Evolutionary conservation across 2,113 vertebrate genomes (phyloP), one percentile per base, ranked within the genome.

Genomic region (Coregonus clupeaformis): DNA sequence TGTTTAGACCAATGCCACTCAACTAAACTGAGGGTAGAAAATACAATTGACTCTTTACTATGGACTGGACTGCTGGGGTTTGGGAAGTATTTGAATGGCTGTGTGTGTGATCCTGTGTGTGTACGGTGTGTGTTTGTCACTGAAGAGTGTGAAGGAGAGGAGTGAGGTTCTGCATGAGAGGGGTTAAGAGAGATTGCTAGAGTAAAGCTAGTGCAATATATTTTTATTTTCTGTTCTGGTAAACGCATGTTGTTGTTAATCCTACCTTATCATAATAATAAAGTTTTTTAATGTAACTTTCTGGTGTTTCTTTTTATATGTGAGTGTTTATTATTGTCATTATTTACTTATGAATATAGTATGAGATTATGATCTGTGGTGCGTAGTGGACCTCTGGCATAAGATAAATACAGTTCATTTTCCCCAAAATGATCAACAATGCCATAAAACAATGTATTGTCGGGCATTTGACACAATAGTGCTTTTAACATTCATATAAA

Each of bases 241-340:
- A 30, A 14, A 47, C 4, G 42, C 32, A 42, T 68, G 67, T 49
- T 68, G 67, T 68, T 93, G 89, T 92, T 84, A 83, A 82, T 89
- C 85, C 79, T 91, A 88, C 86, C 85, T 90, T 90, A 88, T 86
- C 79, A 90, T 83, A 86, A 87, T 86, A 89, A 94, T 91, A 93
- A 93, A 91, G 86, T 29, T 90, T 91, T 89, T 87, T 87, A 85
- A 76, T 87, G 83, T 80, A 87, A 42, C 1, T 24, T 29, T 64
- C 18, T 27, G 4, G 18, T 32, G 2, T 11, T 6, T 11, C n/a
- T 69, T 55, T 71, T 80, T 64, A 70, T 77, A 16, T 60, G n/a
- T 77, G 65, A 20, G 20, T 42, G 6, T 30, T 66, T 27, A 16
- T 32, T 66, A 18, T 32, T 66, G 12, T 30, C 3, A 7, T 6